phyloP scores from a whole-genome alignment of 2,797 vertebrate species.

The Macropodus opercularis region DNA sequence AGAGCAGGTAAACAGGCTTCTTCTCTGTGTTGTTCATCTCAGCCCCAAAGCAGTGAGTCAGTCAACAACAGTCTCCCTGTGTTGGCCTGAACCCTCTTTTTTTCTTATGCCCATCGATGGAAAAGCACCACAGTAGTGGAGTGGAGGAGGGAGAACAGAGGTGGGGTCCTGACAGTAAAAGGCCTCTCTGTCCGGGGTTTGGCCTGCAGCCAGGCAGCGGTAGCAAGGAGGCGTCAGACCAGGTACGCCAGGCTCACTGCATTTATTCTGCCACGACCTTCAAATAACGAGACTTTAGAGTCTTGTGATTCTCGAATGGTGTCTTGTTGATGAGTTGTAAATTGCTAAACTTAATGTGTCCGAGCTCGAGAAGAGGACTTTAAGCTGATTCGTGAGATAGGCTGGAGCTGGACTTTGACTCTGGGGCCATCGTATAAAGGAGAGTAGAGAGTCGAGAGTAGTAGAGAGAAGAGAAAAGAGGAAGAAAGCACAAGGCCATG shows the following conservation, averaged over 20 bases:
- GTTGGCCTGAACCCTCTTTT: conserved; percentile 22
- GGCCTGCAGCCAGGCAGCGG: conserved; percentile 52
- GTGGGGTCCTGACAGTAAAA: conserved; percentile 52
- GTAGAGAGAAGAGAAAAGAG: neutral
- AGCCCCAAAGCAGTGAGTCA: conserved; percentile 27
- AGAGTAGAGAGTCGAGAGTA: neutral
- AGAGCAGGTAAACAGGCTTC: conserved; percentile 37
- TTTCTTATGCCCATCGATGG: conserved; percentile 45
- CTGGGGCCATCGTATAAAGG: conserved; percentile 47
- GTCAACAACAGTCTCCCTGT: conserved; percentile 22
- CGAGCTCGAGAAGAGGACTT: conserved; percentile 37
- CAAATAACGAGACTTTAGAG: neutral
- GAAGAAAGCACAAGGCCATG: conserved; percentile 51
- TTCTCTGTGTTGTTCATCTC: conserved; percentile 12
- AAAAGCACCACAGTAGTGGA: conserved; percentile 56
- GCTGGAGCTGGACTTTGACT: conserved; percentile 70
- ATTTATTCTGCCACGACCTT: conserved; percentile 4
- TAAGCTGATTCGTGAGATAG: conserved; percentile 27
- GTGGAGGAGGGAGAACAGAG: conserved; percentile 29
- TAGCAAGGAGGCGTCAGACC: conserved; percentile 56
- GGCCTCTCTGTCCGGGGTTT: conserved; percentile 61
- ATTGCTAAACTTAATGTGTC: conserved; percentile 19
- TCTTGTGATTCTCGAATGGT: conserved; percentile 11
- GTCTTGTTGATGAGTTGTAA: conserved; percentile 38
- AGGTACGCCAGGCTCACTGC: conserved; percentile 36